Evolutionary conservation across 2,888 invertebrate genomes (phyloP).

Genomic region (Mythimna loreyi): DNA sequence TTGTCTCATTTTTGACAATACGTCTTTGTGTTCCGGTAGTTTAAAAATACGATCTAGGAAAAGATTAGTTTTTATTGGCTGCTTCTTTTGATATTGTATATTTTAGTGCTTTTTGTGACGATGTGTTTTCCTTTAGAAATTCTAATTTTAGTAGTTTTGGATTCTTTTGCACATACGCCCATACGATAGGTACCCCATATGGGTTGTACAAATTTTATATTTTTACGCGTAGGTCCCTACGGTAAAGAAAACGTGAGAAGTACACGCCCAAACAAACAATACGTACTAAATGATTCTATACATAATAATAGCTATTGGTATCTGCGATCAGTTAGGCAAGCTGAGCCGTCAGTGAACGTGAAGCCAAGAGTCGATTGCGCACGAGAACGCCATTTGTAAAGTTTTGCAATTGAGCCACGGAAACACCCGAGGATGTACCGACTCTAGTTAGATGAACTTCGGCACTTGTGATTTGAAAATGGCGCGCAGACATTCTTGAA

Average conservation of each 20-base stretch:
- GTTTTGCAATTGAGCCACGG: slow-evolving; percentile 53
- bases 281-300: slow-evolving; percentile 50
- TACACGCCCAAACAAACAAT: slow-evolving; percentile 46
- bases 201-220: not conserved
- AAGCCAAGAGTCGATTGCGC: slow-evolving; percentile 50
- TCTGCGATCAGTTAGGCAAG: slow-evolving; percentile 58
- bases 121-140: too few species aligned
- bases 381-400: slow-evolving; percentile 55
- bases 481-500: slow-evolving; percentile 2
- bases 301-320: slow-evolving; percentile 54
- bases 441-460: slow-evolving; percentile 27
- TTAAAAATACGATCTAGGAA: slow-evolving; percentile 1
- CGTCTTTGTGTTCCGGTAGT: not conserved
- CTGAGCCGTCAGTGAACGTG: slow-evolving; percentile 54
- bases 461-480: slow-evolving; percentile 27
- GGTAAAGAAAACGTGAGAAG: slow-evolving; percentile 44
- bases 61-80: not conserved
- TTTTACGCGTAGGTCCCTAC: not conserved
- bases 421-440: slow-evolving; percentile 45
- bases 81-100: accelerated
- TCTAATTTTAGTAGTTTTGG: not conserved
- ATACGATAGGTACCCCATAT: not conserved
- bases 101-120: too few species aligned
- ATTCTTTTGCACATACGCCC: not conserved
- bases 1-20: slow-evolving; percentile 14